Evolutionary conservation across 2,888 invertebrate species (phyloP).

Genomic region (Pecten maximus): DNA sequence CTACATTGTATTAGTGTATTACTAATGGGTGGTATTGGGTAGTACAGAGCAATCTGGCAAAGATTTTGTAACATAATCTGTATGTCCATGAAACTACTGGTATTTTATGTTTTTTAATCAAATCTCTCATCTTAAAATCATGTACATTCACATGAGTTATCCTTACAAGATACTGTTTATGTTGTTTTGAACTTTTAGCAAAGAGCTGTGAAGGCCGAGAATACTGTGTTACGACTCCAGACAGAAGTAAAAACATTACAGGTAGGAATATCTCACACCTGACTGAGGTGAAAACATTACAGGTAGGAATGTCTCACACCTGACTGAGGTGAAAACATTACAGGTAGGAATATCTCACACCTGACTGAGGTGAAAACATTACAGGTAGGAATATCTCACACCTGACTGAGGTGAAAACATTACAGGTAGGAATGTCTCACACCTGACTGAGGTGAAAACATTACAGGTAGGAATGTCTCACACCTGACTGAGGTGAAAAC

Average conservation of each 20-base stretch:
- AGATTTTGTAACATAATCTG: no score
- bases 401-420: background rate
- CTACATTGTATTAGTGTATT: no score
- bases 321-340: background rate
- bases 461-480: no score
- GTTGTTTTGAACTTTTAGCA: conserved; percentile 64
- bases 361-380: conserved; percentile 70
- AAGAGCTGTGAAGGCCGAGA: conserved; percentile 78
- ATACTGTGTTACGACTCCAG: conserved; percentile 71
- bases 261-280: conserved; percentile 55
- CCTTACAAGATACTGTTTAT: background rate
- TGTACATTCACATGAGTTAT: no score
- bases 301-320: conserved; percentile 59
- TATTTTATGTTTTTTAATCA: no score
- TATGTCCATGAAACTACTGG: no score
- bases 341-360: background rate
- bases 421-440: no score
- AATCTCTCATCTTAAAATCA: no score
- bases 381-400: conserved; percentile 61
- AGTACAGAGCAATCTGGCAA: no score
- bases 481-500: no score
- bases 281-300: conserved; percentile 72
- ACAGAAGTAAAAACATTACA: conserved; percentile 75
- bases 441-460: no score
- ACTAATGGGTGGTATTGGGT: no score